Conservation (phyloP, 2,888 invertebrate genomes). For the Julus scanicus region DNA sequence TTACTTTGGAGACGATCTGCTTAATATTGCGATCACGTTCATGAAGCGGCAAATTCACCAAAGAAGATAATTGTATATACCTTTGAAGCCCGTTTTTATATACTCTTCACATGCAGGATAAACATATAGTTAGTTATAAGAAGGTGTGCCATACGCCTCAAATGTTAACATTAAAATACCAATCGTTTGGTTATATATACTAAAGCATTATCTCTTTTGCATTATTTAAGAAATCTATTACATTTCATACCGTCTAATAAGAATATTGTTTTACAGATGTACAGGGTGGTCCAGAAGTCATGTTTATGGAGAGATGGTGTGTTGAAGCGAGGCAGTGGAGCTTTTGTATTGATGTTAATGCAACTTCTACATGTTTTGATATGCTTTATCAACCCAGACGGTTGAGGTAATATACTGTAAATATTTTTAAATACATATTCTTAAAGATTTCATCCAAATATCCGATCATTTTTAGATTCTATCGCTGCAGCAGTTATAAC, state of each 20-base stretch:
- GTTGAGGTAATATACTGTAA: no score
- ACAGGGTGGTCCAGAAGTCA: no score
- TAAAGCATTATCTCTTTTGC: no score
- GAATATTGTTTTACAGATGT: no score
- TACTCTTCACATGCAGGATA: neutral
- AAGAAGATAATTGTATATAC: conserved; percentile 40
- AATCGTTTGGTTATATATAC: neutral
- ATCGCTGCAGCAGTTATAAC: neutral
- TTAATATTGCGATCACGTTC: conserved; percentile 41
- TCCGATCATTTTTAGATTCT: neutral
- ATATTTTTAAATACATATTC: no score
- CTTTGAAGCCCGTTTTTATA: conserved; percentile 6
- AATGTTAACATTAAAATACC: neutral
- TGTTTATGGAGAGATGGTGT: no score
- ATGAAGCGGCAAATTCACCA: conserved; percentile 15
- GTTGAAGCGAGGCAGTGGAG: no score
- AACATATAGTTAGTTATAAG: neutral
- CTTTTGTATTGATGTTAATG: no score
- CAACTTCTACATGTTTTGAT: no score
- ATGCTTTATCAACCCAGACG: no score
- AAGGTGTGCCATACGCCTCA: neutral
- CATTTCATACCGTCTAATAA: no score
- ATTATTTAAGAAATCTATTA: no score
- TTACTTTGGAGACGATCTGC: conserved; percentile 20
- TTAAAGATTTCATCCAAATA: neutral